These are phyloP conservation scores for Caenorhabditis remanei DNA, from an alignment of 1,140 invertebrate genomes.

Conservation along the genomic window DNA sequence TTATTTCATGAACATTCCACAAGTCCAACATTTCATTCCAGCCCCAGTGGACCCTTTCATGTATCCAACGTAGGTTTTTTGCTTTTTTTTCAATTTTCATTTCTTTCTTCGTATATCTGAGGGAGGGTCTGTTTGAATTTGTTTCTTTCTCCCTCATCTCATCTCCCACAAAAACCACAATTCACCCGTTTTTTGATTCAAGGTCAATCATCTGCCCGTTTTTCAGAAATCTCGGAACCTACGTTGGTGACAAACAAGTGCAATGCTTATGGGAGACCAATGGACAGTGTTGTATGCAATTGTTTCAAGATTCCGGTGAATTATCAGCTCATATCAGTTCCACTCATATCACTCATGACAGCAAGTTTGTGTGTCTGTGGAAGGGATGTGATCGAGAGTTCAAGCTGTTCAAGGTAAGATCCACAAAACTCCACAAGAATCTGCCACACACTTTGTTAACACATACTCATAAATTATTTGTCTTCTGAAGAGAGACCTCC, in stretches of 20 bases:
- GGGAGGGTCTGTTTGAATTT: too few species aligned
- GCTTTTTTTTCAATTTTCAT: not conserved
- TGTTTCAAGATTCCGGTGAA: not conserved
- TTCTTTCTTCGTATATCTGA: not conserved
- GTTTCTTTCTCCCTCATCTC: not conserved
- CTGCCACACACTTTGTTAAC: not conserved
- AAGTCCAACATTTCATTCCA: not conserved
- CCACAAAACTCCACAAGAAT: not conserved
- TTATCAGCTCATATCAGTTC: constrained; percentile 15
- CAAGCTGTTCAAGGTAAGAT: constrained; percentile 25
- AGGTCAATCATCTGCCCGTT: constrained; percentile 8
- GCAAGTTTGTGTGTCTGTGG: constrained; percentile 36
- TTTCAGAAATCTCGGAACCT: constrained; percentile 27
- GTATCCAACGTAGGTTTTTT: not conserved
- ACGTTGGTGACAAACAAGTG: constrained; percentile 11
- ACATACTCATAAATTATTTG: not conserved
- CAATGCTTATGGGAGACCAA: constrained; percentile 40
- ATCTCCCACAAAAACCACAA: not conserved
- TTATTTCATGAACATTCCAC: not conserved
- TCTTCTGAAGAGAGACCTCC: not conserved
- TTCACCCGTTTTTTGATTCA: not conserved
- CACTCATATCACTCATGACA: constrained; percentile 32
- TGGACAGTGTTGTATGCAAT: constrained; percentile 10
- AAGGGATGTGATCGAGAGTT: constrained; percentile 40
- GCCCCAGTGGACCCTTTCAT: not conserved